phyloP scores from a whole-genome alignment of 2,797 vertebrate genomes.

The Chelon auratus region DNA sequence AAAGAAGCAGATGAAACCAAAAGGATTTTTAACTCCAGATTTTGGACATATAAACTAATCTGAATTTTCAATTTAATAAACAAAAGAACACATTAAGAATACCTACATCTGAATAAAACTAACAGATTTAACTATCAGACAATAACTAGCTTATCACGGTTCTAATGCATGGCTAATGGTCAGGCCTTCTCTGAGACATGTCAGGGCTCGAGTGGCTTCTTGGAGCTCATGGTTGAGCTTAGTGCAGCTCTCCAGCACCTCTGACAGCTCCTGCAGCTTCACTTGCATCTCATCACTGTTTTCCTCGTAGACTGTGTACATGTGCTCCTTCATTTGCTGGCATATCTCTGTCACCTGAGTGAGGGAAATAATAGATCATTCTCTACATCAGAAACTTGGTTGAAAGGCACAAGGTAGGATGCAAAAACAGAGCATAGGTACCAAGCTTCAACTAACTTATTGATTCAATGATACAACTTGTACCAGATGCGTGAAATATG shows the following conservation, averaged over 20 bases:
- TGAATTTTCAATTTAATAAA: constrained; percentile 7
- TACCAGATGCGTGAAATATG: not conserved
- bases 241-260: constrained; percentile 71
- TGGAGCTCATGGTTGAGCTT: constrained; percentile 68
- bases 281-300: constrained; percentile 72
- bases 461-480: not conserved
- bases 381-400: not conserved
- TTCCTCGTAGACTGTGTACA: constrained; percentile 70
- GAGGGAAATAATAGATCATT: not conserved
- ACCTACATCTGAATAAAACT: not conserved
- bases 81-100: not conserved
- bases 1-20: constrained; percentile 5
- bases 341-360: constrained; percentile 63
- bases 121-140: not conserved
- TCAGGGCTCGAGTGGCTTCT: constrained; percentile 64
- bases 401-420: not conserved
- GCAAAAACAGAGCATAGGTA: not conserved
- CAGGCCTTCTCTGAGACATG: constrained; percentile 55
- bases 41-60: not conserved
- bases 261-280: constrained; percentile 69
- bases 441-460: not conserved
- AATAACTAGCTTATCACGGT: not conserved
- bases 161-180: constrained; percentile 27
- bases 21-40: too few species aligned
- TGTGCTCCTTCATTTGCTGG: constrained; percentile 67